A percentile compares a stretch with the other conserved stretches of the same genome.
These are phyloP conservation scores for Thamnophis elegans DNA, from an alignment of 2,797 vertebrate species.

Conservation along the genomic window DNA sequence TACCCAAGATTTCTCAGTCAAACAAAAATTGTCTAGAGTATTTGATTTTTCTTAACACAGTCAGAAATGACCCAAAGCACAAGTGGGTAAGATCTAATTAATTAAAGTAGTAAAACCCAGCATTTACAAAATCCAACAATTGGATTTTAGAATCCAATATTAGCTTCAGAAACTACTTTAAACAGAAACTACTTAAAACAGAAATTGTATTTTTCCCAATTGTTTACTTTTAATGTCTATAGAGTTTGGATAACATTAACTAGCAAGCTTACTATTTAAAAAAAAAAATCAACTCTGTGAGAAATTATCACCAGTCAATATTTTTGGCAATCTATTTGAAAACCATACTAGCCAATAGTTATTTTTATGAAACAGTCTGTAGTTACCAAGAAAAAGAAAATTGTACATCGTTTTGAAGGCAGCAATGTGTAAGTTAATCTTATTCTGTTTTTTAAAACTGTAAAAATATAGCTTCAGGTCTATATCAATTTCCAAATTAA, in stretches of 20 bases:
- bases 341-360: background rate
- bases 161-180: background rate
- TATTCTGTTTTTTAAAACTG: background rate
- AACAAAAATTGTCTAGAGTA: background rate
- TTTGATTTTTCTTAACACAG: background rate
- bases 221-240: background rate
- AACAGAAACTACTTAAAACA: background rate
- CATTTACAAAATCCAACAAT: constrained; percentile 15
- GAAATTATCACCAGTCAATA: background rate
- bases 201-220: background rate
- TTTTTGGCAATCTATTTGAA: background rate
- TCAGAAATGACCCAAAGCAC: background rate
- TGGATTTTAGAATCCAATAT: background rate
- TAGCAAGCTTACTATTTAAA: background rate
- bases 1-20: background rate
- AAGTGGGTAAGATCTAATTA: background rate
- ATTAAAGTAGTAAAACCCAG: background rate
- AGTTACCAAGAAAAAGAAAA: background rate
- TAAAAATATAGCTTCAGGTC: background rate
- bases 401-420: background rate
- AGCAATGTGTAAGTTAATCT: background rate
- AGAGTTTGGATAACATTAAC: background rate
- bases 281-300: background rate
- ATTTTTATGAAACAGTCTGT: background rate
- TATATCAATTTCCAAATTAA: background rate